Base-by-base conservation (phyloP, 2,113 vertebrate genomes). In the Otis tarda region DNA sequence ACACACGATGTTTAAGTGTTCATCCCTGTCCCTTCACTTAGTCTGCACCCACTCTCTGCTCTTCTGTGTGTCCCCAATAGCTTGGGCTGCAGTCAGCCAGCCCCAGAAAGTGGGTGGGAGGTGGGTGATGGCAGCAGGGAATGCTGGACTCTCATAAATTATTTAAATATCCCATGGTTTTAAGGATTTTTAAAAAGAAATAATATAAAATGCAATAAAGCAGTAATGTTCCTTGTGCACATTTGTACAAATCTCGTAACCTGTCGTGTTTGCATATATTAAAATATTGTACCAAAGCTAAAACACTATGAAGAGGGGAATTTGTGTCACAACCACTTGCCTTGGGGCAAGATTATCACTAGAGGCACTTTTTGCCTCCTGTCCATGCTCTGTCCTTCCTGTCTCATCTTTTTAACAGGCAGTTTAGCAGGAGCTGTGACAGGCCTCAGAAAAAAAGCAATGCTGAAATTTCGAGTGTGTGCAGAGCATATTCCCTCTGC, bases 1-100 rank as follows among this genome's bases (percentile, higher is more conserved):
- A 4, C 12, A 1, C 19, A 4, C 3, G 2, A 21, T 0, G 1
- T 25, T 52, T 10, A 43, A 3, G 6, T 14, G 16, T 21, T 83
- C 19, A 4, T 64, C 43, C 45, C 13, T 47, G 37, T 49, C 16
- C 8, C 22, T 41, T 65, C 15, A 4, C 64, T 77, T 49, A 2
- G 33, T 20, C 21, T 50, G 64, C 23, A 12, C 13, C 4, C 2
- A 1, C 2, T 21, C 37, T 64, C 43, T 57, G 67, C 55, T 52
- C 24, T 63, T 16, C n/a, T 8, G 5, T 23, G 18, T 1, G 1
- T 31, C 39, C 31, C 17, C 3, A 10, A 28, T 7, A 8, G 10
- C 1, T 2, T 23, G 70, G 52, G n/a, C 33, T 83, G 20, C 41
- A 43, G 41, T 43, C 23, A 60, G 43, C 57, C 45, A 22, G 57